These are phyloP conservation scores for Apteryx mantelli DNA, from an alignment of 2,113 vertebrate species.

Conservation along the genomic window DNA sequence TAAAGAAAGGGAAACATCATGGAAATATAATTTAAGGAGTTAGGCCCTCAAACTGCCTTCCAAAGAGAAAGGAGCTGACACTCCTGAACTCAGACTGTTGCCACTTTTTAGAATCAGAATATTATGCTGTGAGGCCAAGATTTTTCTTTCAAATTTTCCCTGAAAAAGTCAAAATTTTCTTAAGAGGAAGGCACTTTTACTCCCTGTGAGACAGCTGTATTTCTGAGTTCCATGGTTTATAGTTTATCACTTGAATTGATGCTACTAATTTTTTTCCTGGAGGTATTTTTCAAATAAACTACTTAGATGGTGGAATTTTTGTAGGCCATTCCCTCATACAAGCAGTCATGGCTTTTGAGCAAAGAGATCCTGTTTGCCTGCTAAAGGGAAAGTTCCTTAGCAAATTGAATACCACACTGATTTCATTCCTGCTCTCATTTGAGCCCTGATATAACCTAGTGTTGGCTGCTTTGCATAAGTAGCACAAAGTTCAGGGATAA, in stretches of 20 bases:
- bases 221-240: not conserved
- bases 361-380: not conserved
- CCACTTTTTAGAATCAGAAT: not conserved
- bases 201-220: not conserved
- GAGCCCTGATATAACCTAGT: not conserved
- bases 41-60: not conserved
- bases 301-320: not conserved
- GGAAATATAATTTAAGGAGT: not conserved
- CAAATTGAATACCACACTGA: not conserved
- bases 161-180: not conserved
- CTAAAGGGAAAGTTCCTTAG: not conserved
- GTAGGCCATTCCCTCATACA: not conserved
- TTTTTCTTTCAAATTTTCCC: not conserved
- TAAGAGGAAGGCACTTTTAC: not conserved
- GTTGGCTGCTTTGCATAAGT: slow-evolving; percentile 4
- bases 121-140: not conserved
- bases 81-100: not conserved
- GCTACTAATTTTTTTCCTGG: not conserved
- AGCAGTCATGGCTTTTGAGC: not conserved
- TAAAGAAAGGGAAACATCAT: not conserved
- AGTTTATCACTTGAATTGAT: not conserved
- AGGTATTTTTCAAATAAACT: not conserved
- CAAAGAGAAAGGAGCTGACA: not conserved
- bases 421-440: not conserved
- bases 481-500: not conserved